Evolutionary conservation across 2,888 invertebrate species (phyloP).

Genomic region (Drosophila suboccidentalis): DNA sequence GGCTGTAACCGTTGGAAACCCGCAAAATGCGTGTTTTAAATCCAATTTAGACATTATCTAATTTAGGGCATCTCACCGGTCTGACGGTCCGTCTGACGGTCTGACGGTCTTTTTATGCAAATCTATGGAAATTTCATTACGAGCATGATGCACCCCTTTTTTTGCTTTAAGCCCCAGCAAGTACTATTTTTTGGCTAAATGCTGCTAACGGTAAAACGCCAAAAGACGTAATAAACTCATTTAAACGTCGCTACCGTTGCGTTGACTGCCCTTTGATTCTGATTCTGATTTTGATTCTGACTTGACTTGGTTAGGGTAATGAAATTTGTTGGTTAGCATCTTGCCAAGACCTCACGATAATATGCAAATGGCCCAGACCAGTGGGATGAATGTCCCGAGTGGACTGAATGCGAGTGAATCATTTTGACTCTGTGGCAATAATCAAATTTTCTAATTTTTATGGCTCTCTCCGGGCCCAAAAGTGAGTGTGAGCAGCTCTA

Average conservation of each 20-base stretch:
- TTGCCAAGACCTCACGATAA: constrained; percentile 59
- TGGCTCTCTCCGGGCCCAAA: constrained; percentile 71
- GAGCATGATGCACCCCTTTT: constrained; percentile 67
- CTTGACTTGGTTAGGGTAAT: constrained; percentile 75
- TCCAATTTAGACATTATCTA: constrained; percentile 85
- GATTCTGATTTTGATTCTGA: not conserved
- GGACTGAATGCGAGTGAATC: constrained; percentile 42
- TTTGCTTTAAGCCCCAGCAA: constrained; percentile 27
- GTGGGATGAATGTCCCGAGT: constrained; percentile 41
- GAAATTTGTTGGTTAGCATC: constrained; percentile 74
- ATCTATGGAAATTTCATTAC: constrained; percentile 81
- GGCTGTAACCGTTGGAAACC: constrained; percentile 68
- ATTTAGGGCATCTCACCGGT: constrained; percentile 81
- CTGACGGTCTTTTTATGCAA: constrained; percentile 68
- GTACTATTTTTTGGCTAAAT: constrained; percentile 65
- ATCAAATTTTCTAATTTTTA: constrained; percentile 84
- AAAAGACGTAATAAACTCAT: constrained; percentile 83
- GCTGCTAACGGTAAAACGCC: constrained; percentile 61
- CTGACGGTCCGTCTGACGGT: constrained; percentile 35
- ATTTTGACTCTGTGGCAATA: constrained; percentile 75
- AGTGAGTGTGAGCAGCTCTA: constrained; percentile 55
- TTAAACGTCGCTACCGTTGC: constrained; percentile 67
- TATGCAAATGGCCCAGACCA: constrained; percentile 72
- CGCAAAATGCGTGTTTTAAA: constrained; percentile 84
- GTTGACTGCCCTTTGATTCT: constrained; percentile 2